These are phyloP conservation scores for Pelodytes ibericus DNA, from an alignment of 2,797 vertebrate species.

Conservation along the genomic window DNA sequence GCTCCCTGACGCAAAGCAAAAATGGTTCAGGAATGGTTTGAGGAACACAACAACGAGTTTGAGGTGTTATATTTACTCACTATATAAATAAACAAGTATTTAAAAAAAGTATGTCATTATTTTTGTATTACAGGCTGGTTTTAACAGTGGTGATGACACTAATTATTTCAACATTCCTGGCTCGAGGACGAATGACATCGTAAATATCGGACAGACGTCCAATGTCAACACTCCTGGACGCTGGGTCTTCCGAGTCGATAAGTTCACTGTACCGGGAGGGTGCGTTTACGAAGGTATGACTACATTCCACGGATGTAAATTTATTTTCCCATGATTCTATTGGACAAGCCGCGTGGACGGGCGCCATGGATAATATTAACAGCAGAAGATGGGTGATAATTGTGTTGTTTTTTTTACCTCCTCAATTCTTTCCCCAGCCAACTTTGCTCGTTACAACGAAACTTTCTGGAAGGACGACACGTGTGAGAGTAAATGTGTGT, in stretches of 20 bases:
- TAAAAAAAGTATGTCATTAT: too few species aligned
- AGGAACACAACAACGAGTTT: too few species aligned
- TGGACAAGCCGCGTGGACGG: too few species aligned
- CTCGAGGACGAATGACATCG: neutral
- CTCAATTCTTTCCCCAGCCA: slow-evolving; percentile 4
- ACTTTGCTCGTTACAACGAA: slow-evolving; percentile 12
- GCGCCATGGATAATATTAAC: too few species aligned
- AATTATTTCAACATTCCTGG: slow-evolving; percentile 56
- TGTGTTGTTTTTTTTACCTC: neutral
- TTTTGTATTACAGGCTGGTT: slow-evolving; percentile 47
- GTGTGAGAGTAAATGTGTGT: slow-evolving; percentile 7
- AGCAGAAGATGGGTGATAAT: too few species aligned
- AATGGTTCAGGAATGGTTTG: too few species aligned
- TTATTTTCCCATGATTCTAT: too few species aligned
- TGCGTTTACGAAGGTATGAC: slow-evolving; percentile 26
- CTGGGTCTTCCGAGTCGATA: slow-evolving; percentile 54
- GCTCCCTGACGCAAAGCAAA: too few species aligned
- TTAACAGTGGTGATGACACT: slow-evolving; percentile 20
- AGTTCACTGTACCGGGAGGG: neutral
- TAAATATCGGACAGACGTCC: slow-evolving; percentile 7
- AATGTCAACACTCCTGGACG: slow-evolving; percentile 17
- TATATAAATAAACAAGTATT: too few species aligned
- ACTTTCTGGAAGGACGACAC: neutral
- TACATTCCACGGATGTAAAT: too few species aligned
- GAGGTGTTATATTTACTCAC: too few species aligned